Evolutionary conservation across 2,888 invertebrate genomes (phyloP).

Genomic region (Callinectes sapidus): DNA sequence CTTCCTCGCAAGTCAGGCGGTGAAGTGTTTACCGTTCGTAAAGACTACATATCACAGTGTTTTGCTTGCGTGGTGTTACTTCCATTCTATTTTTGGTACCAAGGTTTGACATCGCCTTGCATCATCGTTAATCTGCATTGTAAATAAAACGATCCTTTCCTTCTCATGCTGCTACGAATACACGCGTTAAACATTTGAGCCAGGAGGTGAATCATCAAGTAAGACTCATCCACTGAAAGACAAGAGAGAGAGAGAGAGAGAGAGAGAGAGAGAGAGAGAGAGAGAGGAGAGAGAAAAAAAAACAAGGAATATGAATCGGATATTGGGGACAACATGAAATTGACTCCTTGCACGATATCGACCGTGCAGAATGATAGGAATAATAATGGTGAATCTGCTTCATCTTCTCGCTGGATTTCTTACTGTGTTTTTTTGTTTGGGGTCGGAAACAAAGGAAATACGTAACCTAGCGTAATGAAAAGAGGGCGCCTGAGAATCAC

Average conservation of each 20-base stretch:
- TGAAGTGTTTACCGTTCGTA: not conserved
- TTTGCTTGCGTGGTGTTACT: not conserved
- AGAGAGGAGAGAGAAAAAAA: not conserved
- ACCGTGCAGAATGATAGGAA: conserved; percentile 6
- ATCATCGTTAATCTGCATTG: not conserved
- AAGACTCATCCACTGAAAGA: conserved; percentile 4
- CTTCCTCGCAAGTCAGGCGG: conserved; percentile 1
- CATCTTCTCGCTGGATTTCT: not conserved
- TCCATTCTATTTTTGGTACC: not conserved
- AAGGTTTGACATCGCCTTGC: not conserved
- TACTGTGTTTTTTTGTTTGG: not conserved
- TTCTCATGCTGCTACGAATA: not conserved
- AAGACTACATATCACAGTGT: not conserved
- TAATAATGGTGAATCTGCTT: conserved; percentile 21
- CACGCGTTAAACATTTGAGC: not conserved
- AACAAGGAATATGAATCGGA: not conserved
- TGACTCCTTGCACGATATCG: conserved; percentile 16
- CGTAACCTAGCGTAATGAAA: conserved; percentile 7
- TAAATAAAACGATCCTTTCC: not conserved
- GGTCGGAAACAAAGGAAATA: not conserved
- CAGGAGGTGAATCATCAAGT: not conserved
- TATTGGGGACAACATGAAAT: not conserved
- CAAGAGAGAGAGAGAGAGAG: no score
- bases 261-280: no score
- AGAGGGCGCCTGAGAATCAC: not conserved